These are phyloP conservation scores for Drosophila mauritiana DNA, from an alignment of 1,140 invertebrate species.

Conservation along the genomic window DNA sequence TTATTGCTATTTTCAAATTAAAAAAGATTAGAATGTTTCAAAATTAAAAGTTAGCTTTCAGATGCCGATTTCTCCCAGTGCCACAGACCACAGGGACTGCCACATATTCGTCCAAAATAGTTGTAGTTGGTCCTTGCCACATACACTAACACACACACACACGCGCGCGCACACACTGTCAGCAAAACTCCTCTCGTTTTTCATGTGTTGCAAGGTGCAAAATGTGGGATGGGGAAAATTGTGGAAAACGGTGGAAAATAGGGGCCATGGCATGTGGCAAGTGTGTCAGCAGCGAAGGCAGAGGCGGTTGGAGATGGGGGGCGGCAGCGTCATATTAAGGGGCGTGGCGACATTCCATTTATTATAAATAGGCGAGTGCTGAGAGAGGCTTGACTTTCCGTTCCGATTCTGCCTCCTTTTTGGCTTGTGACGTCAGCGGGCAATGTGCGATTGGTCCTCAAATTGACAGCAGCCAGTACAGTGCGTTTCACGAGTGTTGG, in stretches of 20 bases:
- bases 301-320: not conserved
- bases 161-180: slow-evolving; percentile 6
- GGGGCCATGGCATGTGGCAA: slow-evolving; percentile 45
- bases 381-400: slow-evolving; percentile 40
- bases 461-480: slow-evolving; percentile 14
- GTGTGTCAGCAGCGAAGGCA: slow-evolving; percentile 28
- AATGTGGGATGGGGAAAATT: slow-evolving; percentile 2
- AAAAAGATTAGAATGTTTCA: not conserved
- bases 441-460: slow-evolving; percentile 13
- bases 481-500: slow-evolving; percentile 23
- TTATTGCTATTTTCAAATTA: no score
- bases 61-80: not conserved
- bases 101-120: slow-evolving; percentile 49
- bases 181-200: slow-evolving; percentile 39
- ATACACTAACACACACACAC: not conserved
- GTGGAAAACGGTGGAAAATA: not conserved
- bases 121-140: slow-evolving; percentile 34
- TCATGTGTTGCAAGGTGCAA: slow-evolving; percentile 46
- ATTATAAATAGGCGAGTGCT: slow-evolving; percentile 54
- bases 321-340: slow-evolving; percentile 13
- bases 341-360: slow-evolving; percentile 47
- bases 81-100: slow-evolving; percentile 5
- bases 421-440: slow-evolving; percentile 33
- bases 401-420: slow-evolving; percentile 3
- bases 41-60: not conserved